Evolutionary conservation across 2,113 vertebrate species (phyloP).

Genomic region (Scortum barcoo): DNA sequence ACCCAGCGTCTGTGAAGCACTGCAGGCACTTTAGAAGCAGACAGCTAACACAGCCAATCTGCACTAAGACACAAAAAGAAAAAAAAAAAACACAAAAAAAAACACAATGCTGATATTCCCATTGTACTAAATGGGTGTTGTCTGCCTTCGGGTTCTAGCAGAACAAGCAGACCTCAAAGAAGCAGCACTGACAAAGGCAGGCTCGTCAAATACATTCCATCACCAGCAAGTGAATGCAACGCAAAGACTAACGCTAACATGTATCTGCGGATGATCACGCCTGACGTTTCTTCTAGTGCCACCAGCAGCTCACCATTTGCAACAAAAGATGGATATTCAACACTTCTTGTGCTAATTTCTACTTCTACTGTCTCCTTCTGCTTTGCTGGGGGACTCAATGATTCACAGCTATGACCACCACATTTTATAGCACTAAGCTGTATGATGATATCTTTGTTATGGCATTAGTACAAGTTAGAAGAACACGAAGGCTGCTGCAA

Average conservation of each 20-base stretch:
- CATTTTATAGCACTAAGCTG: slow-evolving; percentile 6
- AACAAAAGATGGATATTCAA: slow-evolving; percentile 1
- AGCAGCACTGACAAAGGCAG: not conserved
- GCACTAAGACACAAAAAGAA: slow-evolving; percentile 24
- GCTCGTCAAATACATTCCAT: not conserved
- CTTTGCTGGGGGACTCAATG: not conserved
- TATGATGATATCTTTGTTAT: not conserved
- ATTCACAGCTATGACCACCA: not conserved
- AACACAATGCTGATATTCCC: slow-evolving; percentile 15
- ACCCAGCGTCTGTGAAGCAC: slow-evolving; percentile 34
- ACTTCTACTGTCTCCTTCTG: not conserved
- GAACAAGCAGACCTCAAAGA: slow-evolving; percentile 21
- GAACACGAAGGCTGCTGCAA: not conserved
- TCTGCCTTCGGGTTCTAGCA: slow-evolving; percentile 39
- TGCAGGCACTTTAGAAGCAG: slow-evolving; percentile 40
- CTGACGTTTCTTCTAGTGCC: not conserved
- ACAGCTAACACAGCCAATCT: slow-evolving; percentile 56
- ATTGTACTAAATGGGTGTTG: slow-evolving; percentile 42
- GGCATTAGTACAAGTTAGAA: not conserved
- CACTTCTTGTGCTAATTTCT: not conserved
- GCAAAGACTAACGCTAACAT: not conserved
- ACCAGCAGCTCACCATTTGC: not conserved
- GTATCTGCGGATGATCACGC: not conserved
- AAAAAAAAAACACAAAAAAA: slow-evolving; percentile 23
- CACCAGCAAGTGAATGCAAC: not conserved